Evolutionary conservation across 2,888 invertebrate species (phyloP).

Genomic region (Drosophila borborema): DNA sequence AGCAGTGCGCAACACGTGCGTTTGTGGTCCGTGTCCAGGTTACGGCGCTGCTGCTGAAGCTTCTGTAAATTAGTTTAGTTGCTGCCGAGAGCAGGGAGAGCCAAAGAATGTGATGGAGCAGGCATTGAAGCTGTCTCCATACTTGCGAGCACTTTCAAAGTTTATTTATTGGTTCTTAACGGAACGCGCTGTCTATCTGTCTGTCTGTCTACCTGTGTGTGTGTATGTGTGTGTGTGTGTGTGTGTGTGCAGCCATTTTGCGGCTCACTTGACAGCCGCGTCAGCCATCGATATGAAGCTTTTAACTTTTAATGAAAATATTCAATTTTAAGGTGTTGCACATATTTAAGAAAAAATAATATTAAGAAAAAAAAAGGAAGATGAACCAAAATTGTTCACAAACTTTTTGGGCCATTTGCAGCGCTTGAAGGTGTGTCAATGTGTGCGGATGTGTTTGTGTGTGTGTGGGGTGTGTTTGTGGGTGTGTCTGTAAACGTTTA

Average conservation of each 20-base stretch:
- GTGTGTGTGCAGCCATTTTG: constrained; percentile 32
- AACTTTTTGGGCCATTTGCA: constrained; percentile 34
- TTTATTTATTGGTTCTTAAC: constrained; percentile 73
- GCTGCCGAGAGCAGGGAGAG: not conserved
- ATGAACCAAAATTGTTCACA: constrained; percentile 16
- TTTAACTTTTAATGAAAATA: constrained; percentile 81
- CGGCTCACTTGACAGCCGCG: constrained; percentile 43
- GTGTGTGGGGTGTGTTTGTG: not conserved
- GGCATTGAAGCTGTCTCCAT: constrained; percentile 18
- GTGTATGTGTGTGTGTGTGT: not conserved
- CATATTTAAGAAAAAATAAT: constrained; percentile 63
- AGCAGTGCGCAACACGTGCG: constrained; percentile 58
- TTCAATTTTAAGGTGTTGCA: constrained; percentile 76
- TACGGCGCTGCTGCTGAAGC: constrained; percentile 43
- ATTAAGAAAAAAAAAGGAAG: not conserved
- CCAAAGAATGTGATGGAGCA: not conserved
- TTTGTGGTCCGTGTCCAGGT: constrained; percentile 41
- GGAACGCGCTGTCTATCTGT: constrained; percentile 7
- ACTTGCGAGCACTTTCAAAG: constrained; percentile 65
- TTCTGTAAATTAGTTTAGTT: constrained; percentile 59
- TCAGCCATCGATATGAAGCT: constrained; percentile 54
- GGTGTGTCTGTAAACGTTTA: not conserved
- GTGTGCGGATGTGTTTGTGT: not conserved
- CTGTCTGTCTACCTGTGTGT: constrained; percentile 4
- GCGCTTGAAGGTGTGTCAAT: constrained; percentile 9